These are phyloP conservation scores for Circaetus cinerascens DNA, from an alignment of 2,113 vertebrate genomes.

Conservation along the genomic window DNA sequence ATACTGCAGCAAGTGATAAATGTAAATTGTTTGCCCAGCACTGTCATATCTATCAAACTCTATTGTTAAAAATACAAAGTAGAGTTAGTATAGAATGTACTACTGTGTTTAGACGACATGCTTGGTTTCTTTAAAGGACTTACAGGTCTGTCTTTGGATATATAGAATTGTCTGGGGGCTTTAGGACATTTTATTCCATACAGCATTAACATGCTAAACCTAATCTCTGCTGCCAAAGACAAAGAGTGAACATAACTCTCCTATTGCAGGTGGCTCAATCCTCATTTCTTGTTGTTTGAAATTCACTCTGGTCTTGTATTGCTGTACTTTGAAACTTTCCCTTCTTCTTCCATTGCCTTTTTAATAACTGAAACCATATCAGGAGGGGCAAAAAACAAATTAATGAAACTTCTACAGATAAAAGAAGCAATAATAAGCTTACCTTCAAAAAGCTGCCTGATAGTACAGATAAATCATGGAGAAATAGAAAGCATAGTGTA, in stretches of 20 bases:
- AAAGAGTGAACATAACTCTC: neutral
- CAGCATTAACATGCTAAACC: conserved; percentile 55
- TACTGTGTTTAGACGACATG: conserved; percentile 1
- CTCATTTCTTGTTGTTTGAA: conserved; percentile 45
- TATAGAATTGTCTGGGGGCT: conserved; percentile 14
- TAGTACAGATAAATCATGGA: conserved; percentile 39
- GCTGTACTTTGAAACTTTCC: conserved; percentile 43
- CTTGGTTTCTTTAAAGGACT: conserved; percentile 14
- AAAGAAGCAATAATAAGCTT: conserved; percentile 59
- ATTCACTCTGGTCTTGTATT: conserved; percentile 2
- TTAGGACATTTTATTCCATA: conserved; percentile 36
- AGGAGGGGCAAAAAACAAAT: neutral
- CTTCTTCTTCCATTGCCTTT: conserved; percentile 18
- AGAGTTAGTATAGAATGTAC: conserved; percentile 1
- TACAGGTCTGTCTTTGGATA: neutral
- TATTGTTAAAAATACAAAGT: conserved; percentile 44
- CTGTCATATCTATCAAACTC: conserved; percentile 33
- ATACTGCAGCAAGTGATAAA: conserved; percentile 23
- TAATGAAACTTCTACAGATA: conserved; percentile 55
- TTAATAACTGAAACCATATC: conserved; percentile 60
- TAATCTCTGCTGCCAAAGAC: conserved; percentile 43
- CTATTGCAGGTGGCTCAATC: conserved; percentile 12
- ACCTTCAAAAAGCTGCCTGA: conserved; percentile 59
- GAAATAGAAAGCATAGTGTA: conserved; percentile 54
- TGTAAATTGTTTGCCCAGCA: conserved; percentile 44